Evolutionary conservation across 2,888 invertebrate species (phyloP).

Genomic region (Paralinhomoeus sp.): DNA sequence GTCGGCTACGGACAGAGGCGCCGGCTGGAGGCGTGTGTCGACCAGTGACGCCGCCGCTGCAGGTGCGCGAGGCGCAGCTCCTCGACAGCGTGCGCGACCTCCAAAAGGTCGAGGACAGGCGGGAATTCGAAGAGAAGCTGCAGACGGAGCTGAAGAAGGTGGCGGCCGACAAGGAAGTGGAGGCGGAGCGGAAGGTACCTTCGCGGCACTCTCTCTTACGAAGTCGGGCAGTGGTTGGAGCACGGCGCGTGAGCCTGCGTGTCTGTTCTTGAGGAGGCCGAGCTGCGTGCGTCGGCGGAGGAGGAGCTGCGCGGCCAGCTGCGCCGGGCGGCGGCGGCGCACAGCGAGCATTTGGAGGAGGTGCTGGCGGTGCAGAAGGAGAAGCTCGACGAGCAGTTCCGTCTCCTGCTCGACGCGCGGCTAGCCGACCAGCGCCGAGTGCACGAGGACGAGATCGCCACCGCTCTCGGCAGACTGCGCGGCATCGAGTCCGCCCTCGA

Average conservation of each 20-base stretch:
- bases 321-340: constrained; percentile 60
- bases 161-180: neutral
- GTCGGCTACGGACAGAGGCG: constrained; percentile 16
- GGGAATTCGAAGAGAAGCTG: constrained; percentile 34
- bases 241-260: no score
- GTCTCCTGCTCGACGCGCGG: constrained; percentile 39
- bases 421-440: constrained; percentile 41
- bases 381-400: constrained; percentile 33
- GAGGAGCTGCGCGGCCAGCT: constrained; percentile 49
- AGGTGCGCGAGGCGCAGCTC: constrained; percentile 40
- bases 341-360: constrained; percentile 45
- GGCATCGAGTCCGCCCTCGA: constrained; percentile 53
- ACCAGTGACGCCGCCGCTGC: no score
- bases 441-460: constrained; percentile 47
- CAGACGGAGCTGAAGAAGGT: constrained; percentile 40
- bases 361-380: constrained; percentile 40
- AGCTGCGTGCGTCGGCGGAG: constrained; percentile 39
- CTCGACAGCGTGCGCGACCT: constrained; percentile 42
- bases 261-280: constrained; percentile 31
- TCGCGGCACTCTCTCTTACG: no score
- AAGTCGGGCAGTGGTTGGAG: no score
- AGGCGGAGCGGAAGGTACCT: no score
- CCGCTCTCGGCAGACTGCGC: constrained; percentile 46
- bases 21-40: neutral
- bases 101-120: constrained; percentile 37